Evolutionary conservation across 2,797 vertebrate genomes (phyloP), one percentile per base, ranked within the genome.

Genomic region (Karalla daura): DNA sequence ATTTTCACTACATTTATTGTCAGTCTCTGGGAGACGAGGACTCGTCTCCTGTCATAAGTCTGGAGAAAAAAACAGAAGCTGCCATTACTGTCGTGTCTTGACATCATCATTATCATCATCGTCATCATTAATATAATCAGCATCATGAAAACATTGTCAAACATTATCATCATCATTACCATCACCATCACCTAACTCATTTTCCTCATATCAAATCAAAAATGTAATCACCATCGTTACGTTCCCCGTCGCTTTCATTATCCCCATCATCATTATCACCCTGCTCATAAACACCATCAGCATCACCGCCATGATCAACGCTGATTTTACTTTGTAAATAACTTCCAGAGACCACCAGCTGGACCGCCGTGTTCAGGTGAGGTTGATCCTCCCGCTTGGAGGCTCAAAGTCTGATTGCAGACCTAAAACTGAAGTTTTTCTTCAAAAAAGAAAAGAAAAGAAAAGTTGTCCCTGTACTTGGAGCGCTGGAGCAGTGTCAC

Each of bases 151-250:
- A 74, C 76, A 78, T 53, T 63, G 60, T 58, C 50, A 25, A 2
- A n/a, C 5, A 15, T 24, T n/a, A 44, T 12, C 11, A 12, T 45
- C 43, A 27, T 51, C 28, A 10, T 79, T 51, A 70, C 72, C 72
- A 35, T 71, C 58, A 2, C 62, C 58, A 44, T 70, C 62, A 56
- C 60, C 73, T 46, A 49, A 55, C 15, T 69, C 65, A 60, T 77
- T 70, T 85, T 76, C 64, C 73, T 87, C 79, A 85, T n/a, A n/a
- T n/a, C n/a, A n/a, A n/a, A n/a, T 89, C 83, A 81, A 45, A 46
- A 65, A 54, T 56, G 40, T 82, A 78, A 86, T 83, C 78, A 76
- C 60, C 39, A 35, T 51, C 17, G 52, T 63, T 53, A 60, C 43
- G 51, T 58, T 54, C 50, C 79, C 77, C 2, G 21, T 74, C 72